A percentile compares a stretch with the other conserved stretches of the same genome.
Evolutionary conservation across 2,113 vertebrate genomes (phyloP).

Genomic region (Oncorhynchus gorbuscha): DNA sequence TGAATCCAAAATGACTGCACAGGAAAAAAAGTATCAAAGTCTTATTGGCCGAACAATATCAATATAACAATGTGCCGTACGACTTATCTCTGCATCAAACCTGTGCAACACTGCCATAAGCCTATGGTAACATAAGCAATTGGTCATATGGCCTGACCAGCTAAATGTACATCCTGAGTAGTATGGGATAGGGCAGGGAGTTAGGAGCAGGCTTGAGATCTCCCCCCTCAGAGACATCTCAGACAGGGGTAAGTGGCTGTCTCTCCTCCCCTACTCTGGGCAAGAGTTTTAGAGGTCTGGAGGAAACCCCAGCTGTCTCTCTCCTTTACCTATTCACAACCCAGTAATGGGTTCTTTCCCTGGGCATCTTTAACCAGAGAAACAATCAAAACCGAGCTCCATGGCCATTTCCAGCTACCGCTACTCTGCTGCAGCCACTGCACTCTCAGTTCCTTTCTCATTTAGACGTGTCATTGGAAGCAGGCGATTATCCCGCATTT

Average conservation of each 20-base stretch:
- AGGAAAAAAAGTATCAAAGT: too few species aligned
- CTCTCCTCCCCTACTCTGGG: slow-evolving; percentile 1
- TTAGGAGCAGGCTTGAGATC: background rate
- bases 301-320: slow-evolving; percentile 17
- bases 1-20: too few species aligned
- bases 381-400: slow-evolving; percentile 43
- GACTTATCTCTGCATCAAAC: too few species aligned
- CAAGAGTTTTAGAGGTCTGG: background rate
- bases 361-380: slow-evolving; percentile 50
- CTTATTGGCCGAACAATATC: too few species aligned
- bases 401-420: slow-evolving; percentile 31
- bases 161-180: background rate
- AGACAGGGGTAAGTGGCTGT: slow-evolving; percentile 7
- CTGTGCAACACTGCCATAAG: too few species aligned
- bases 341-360: slow-evolving; percentile 45
- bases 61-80: too few species aligned
- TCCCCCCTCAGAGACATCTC: background rate
- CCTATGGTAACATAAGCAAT: too few species aligned
- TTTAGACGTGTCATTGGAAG: too few species aligned
- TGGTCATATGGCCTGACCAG: too few species aligned
- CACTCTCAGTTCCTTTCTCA: too few species aligned
- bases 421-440: too few species aligned
- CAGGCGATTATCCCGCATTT: background rate
- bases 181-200: too few species aligned
- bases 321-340: slow-evolving; percentile 40